Evolutionary conservation across 2,797 vertebrate genomes (phyloP).

Genomic region (Danio albolineatus): DNA sequence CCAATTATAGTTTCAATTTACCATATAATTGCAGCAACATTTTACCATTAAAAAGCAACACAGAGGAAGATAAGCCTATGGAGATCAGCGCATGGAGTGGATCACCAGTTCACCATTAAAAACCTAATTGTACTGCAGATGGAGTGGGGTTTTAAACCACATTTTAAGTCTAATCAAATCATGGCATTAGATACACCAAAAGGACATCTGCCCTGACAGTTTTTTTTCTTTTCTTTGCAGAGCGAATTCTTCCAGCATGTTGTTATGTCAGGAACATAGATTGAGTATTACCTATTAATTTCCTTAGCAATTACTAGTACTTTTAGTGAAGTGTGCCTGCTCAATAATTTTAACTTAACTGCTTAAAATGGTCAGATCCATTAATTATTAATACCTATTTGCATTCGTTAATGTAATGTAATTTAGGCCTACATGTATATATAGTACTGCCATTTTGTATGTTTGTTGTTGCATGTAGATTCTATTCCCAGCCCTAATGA

Average conservation of each 20-base stretch:
- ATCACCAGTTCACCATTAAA: slow-evolving; percentile 73
- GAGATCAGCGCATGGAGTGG: slow-evolving; percentile 67
- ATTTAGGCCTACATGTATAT: neutral
- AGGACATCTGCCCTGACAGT: slow-evolving; percentile 74
- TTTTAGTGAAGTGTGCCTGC: neutral
- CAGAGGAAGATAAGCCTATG: slow-evolving; percentile 66
- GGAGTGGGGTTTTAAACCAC: slow-evolving; percentile 70
- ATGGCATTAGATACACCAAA: slow-evolving; percentile 72
- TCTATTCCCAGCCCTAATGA: neutral
- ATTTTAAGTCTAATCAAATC: slow-evolving; percentile 80
- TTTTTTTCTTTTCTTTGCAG: slow-evolving; percentile 66
- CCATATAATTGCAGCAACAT: slow-evolving; percentile 75
- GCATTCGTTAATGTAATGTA: no score
- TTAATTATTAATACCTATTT: neutral
- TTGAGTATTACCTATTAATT: slow-evolving; percentile 56
- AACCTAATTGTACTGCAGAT: slow-evolving; percentile 73
- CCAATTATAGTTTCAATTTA: slow-evolving; percentile 74
- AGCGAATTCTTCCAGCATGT: slow-evolving; percentile 72
- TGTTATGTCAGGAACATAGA: slow-evolving; percentile 71
- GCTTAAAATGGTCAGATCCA: neutral
- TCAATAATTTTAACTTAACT: neutral
- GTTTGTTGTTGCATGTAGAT: neutral
- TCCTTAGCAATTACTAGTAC: slow-evolving; percentile 49
- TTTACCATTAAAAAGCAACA: slow-evolving; percentile 69
- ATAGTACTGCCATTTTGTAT: neutral